Conservation (phyloP, 2,113 vertebrate genomes). For the Zosterops pallidus region DNA sequence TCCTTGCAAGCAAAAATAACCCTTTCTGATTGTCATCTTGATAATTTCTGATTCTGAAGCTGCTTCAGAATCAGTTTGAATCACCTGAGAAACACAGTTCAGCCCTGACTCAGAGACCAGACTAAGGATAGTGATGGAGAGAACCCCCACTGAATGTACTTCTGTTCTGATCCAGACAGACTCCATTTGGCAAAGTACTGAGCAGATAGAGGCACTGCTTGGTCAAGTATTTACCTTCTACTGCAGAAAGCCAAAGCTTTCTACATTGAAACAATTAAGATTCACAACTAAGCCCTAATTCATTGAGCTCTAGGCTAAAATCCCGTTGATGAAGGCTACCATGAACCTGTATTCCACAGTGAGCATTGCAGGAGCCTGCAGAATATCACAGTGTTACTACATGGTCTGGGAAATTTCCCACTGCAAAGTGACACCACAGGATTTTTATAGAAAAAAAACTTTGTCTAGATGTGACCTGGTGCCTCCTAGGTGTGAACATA, state of each 20-base stretch:
- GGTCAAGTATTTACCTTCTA: neutral
- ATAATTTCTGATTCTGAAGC: neutral
- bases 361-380: neutral
- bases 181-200: neutral
- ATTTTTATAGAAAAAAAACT: neutral
- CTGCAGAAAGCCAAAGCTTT: neutral
- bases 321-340: neutral
- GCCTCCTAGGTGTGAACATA: neutral
- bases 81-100: neutral
- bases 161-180: neutral
- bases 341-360: neutral
- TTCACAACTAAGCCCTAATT: neutral
- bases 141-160: neutral
- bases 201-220: neutral
- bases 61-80: neutral
- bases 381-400: neutral
- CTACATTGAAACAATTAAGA: neutral
- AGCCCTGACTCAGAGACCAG: neutral
- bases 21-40: neutral
- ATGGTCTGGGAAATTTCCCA: neutral
- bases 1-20: slow-evolving; percentile 11
- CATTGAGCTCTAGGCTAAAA: neutral
- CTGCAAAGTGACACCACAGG: neutral
- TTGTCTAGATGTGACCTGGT: neutral
- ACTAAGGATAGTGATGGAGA: neutral